Base-by-base conservation (phyloP, 2,113 vertebrate genomes). In the Tretioscincus oriximinensis region DNA sequence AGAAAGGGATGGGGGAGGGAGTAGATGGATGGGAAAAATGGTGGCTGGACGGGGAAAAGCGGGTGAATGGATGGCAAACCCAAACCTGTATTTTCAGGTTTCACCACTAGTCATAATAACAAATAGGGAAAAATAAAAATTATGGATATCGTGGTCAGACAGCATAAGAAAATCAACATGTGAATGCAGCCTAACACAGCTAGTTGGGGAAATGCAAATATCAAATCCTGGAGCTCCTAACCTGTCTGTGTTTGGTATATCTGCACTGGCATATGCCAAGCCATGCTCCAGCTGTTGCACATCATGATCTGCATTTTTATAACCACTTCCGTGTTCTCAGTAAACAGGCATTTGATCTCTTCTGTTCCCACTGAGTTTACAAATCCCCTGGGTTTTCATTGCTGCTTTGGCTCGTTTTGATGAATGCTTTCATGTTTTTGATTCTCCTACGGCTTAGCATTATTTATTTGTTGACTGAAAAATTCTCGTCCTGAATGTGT, bases 351-450 rank as follows among this genome's bases (percentile, higher is more conserved):
- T 74, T 63, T 49, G 11, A 47, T 31, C 28, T 24, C 54, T 21
- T 24, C 26, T 12, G 2, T 20, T 41, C n/a, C 2, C 60, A 71
- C 24, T 41, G 54, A 5, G 24, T 41, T 66, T 81, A 81, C 1
- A 1, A 58, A 31, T 21, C n/a, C 24, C 22, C 20, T 61, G 14
- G n/a, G 21, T 76, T 81, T 66, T 69, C 61, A 16, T 12, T 76
- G 14, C 35, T 65, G 63, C 12, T 82, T n/a, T 61, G 12, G n/a
- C 51, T 76, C 18, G 68, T 70, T 82, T 68, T 82, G 29, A 82
- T 63, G n/a, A 64, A 82, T 67, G 6, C 7, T 47, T 82, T 76
- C 70, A 63, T 76, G 29, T 73, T 28, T 22, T 80, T 20, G 10
- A 61, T 31, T 78, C 26, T 47, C 28, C 45, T 74, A 24, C 54